Percentiles rank a stretch among this genome's conserved stretches.
These are phyloP conservation scores for Yponomeuta malinellus DNA, from an alignment of 2,888 invertebrate genomes.

Conservation along the genomic window DNA sequence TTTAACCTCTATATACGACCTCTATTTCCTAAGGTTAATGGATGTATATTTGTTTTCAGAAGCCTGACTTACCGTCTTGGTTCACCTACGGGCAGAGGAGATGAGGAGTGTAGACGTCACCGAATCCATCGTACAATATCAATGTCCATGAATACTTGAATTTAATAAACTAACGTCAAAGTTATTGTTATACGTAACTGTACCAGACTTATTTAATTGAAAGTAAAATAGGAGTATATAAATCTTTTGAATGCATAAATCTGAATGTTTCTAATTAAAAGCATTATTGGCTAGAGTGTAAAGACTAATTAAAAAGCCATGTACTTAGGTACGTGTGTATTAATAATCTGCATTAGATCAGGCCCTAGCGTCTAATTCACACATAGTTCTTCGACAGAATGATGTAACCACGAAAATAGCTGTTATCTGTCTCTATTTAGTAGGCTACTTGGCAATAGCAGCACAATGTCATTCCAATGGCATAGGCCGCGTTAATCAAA, in stretches of 20 bases:
- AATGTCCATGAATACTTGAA: slow-evolving; percentile 31
- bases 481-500: too few relatives aligned
- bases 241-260: neutral
- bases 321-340: neutral
- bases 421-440: too few relatives aligned
- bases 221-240: neutral
- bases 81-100: slow-evolving; percentile 96
- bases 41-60: slow-evolving; percentile 36
- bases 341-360: too few relatives aligned
- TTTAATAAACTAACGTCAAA: neutral
- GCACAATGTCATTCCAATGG: too few relatives aligned
- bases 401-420: too few relatives aligned
- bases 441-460: too few relatives aligned
- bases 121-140: slow-evolving; percentile 36
- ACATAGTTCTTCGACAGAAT: too few relatives aligned
- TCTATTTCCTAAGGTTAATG: too few relatives aligned
- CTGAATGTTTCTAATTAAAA: neutral
- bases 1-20: too few relatives aligned
- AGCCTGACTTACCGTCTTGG: slow-evolving; percentile 65
- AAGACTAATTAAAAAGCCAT: neutral
- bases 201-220: slow-evolving; percentile 32
- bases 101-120: slow-evolving; percentile 87
- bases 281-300: neutral
- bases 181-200: slow-evolving; percentile 20
- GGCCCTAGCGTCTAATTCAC: too few relatives aligned